A percentile compares a stretch with the other conserved stretches of the same genome.
Conservation (phyloP, 2,888 invertebrate genomes). For the Leuctra nigra region DNA sequence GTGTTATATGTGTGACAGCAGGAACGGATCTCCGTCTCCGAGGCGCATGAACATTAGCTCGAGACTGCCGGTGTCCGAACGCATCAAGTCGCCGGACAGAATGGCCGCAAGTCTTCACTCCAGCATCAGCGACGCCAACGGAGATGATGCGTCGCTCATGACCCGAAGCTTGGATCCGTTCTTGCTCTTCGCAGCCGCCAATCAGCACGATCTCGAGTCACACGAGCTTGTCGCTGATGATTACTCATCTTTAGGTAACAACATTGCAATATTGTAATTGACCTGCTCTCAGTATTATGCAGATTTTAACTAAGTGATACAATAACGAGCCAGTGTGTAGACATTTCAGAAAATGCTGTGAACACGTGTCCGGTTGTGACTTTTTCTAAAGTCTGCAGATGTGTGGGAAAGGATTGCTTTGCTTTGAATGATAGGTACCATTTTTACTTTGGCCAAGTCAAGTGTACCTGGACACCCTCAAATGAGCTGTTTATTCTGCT, state of each 20-base stretch:
- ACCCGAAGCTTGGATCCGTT: conserved; percentile 57
- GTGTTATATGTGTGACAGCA: not conserved
- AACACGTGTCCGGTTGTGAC: no score
- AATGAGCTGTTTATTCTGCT: no score
- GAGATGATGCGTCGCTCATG: conserved; percentile 43
- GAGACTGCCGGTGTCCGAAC: conserved; percentile 19
- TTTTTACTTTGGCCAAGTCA: no score
- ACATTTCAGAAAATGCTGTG: no score
- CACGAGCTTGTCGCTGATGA: conserved; percentile 15
- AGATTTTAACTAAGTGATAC: no score
- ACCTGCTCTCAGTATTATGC: no score
- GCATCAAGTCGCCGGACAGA: conserved; percentile 60
- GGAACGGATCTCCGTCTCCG: conserved; percentile 14
- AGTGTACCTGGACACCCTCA: not conserved
- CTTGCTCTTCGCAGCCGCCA: conserved; percentile 36
- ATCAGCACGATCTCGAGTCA: not conserved
- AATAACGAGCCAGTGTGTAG: no score
- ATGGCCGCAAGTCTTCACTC: conserved; percentile 65
- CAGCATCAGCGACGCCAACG: conserved; percentile 35
- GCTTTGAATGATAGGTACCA: no score
- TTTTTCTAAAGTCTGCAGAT: no score
- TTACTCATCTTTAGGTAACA: conserved; percentile 14
- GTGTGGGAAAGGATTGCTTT: no score
- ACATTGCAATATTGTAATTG: no score
- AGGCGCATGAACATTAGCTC: not conserved